Conservation (phyloP, 2,797 vertebrate genomes). For the Leptoclinus maculatus region DNA sequence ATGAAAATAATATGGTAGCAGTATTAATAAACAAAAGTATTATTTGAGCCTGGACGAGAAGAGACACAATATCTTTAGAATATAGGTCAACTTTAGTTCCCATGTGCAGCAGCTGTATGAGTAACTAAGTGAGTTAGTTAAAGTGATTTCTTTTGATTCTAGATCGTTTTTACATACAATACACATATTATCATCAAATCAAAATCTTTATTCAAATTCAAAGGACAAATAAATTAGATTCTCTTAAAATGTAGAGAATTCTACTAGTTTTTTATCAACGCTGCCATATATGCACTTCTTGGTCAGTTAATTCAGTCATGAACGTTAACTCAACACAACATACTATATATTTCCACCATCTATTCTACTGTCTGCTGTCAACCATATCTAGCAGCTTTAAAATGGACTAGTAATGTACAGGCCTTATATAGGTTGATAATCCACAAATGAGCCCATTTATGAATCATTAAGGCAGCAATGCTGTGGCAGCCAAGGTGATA, state of each 20-base stretch:
- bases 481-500: slow-evolving; percentile 38
- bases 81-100: background rate
- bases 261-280: background rate
- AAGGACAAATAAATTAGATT: background rate
- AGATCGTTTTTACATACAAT: background rate
- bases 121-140: background rate
- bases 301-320: background rate
- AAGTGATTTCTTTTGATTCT: background rate
- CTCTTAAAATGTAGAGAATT: background rate
- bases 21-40: background rate
- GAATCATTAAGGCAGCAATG: slow-evolving; percentile 52
- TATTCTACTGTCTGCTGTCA: background rate
- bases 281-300: background rate
- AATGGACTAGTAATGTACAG: slow-evolving; percentile 2
- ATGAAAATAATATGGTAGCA: background rate
- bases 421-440: slow-evolving; percentile 22
- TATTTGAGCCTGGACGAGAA: background rate
- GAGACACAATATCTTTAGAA: background rate
- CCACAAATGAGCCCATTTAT: slow-evolving; percentile 45
- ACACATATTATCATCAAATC: background rate
- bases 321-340: background rate
- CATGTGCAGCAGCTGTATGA: background rate
- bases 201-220: background rate
- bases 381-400: background rate
- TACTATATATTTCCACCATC: background rate